Conservation (phyloP, 2,888 invertebrate genomes). For the Creontiades dilutus region DNA sequence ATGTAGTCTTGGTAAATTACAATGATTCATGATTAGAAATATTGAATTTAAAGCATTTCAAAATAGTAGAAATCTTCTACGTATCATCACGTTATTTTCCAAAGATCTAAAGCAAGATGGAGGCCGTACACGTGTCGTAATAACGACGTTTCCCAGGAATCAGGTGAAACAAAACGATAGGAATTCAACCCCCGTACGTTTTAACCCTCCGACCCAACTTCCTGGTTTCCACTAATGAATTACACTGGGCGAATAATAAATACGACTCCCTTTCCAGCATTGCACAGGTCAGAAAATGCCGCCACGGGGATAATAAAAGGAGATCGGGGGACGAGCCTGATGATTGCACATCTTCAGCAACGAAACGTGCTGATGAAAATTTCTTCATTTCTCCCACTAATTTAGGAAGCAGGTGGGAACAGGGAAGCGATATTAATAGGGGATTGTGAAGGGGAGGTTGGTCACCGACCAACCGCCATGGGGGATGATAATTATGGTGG, state of each 20-base stretch:
- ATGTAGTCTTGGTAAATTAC: too few species aligned
- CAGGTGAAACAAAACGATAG: conserved; percentile 62
- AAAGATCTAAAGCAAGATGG: not conserved
- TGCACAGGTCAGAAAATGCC: conserved; percentile 56
- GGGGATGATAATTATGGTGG: conserved; percentile 44
- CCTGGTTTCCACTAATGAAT: conserved; percentile 70
- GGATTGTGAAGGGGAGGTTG: not conserved
- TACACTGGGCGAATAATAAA: conserved; percentile 70
- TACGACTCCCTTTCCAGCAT: conserved; percentile 53
- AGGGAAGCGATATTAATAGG: conserved; percentile 56
- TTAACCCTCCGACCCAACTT: conserved; percentile 66
- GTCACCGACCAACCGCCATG: not conserved
- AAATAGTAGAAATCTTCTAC: too few species aligned
- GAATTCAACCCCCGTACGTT: conserved; percentile 61
- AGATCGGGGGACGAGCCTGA: conserved; percentile 50
- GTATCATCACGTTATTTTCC: too few species aligned
- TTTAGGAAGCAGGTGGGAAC: conserved; percentile 41
- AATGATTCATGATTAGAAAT: too few species aligned
- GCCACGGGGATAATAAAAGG: conserved; percentile 59
- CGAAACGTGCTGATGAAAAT: conserved; percentile 70
- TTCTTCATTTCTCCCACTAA: conserved; percentile 65
- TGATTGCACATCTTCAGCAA: conserved; percentile 51
- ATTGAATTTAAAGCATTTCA: too few species aligned
- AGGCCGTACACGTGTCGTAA: conserved; percentile 35
- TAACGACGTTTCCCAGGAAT: conserved; percentile 27